These are phyloP conservation scores for Heliconius hewitsoni DNA, from an alignment of 1,140 invertebrate genomes.

Conservation along the genomic window DNA sequence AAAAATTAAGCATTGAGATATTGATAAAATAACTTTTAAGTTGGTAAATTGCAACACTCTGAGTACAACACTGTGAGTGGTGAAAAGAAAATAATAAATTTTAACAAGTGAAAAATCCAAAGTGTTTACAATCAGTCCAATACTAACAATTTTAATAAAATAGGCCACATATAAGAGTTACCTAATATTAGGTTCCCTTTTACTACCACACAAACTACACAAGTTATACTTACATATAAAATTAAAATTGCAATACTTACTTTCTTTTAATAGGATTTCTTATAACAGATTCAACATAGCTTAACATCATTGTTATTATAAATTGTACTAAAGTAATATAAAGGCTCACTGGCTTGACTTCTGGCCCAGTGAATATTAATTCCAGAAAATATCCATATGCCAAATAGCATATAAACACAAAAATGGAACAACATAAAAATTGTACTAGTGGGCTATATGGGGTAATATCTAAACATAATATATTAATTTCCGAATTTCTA, in stretches of 20 bases:
- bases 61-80: no score
- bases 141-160: no score
- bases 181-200: no score
- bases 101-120: no score
- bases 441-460: slow-evolving; percentile 85
- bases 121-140: no score
- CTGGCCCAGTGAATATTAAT: slow-evolving; percentile 93
- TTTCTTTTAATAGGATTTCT: slow-evolving; percentile 85
- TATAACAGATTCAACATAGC: slow-evolving; percentile 87
- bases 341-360: slow-evolving; percentile 94
- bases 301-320: slow-evolving; percentile 91
- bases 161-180: no score
- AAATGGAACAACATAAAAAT: slow-evolving; percentile 88
- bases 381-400: slow-evolving; percentile 97
- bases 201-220: no score
- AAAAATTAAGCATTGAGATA: no score
- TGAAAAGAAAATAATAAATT: no score
- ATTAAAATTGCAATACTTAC: slow-evolving; percentile 77
- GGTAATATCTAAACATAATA: slow-evolving; percentile 89
- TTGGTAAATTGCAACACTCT: no score
- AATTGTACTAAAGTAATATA: slow-evolving; percentile 97
- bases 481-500: slow-evolving; percentile 78
- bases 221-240: not conserved
- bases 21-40: no score
- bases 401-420: slow-evolving; percentile 93